These are phyloP conservation scores for Pseudococcus jackbeardsleyi DNA, from an alignment of 2,888 invertebrate species.

Conservation along the genomic window DNA sequence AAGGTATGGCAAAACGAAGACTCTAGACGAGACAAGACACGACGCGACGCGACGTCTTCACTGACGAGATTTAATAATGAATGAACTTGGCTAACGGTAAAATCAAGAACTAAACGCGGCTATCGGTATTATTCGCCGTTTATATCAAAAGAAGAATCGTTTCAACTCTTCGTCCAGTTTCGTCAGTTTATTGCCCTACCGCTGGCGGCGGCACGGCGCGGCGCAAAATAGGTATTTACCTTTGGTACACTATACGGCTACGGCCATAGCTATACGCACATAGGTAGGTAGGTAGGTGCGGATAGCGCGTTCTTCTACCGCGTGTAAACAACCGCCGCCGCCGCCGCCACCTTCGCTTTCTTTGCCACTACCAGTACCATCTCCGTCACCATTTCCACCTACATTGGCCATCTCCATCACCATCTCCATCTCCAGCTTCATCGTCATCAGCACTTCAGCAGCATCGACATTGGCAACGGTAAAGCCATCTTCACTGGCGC, in stretches of 20 bases:
- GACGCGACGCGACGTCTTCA: neutral
- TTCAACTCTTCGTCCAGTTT: constrained; percentile 6
- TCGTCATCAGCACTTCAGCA: too few relatives aligned
- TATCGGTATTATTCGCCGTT: constrained; percentile 12
- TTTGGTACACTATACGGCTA: neutral
- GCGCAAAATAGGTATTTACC: neutral
- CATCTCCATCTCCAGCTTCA: too few relatives aligned
- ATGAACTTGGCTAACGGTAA: constrained; percentile 40
- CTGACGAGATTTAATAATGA: neutral
- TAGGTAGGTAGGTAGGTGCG: too few relatives aligned
- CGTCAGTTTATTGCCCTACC: constrained; percentile 38
- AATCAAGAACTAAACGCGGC: constrained; percentile 19
- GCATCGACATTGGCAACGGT: too few relatives aligned
- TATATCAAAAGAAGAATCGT: constrained; percentile 40
- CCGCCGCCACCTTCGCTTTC: neutral
- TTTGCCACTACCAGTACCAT: neutral
- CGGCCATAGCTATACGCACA: neutral
- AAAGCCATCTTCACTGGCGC: too few relatives aligned
- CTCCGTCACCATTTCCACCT: too few relatives aligned
- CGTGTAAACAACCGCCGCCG: neutral
- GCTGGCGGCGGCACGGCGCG: too few relatives aligned
- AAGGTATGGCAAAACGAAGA: neutral
- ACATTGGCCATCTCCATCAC: neutral
- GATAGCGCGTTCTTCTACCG: neutral
- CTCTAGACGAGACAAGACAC: neutral